A percentile compares a stretch with the other conserved stretches of the same genome.
These are phyloP conservation scores for Loxodonta africana DNA, from an alignment of 2,113 vertebrate species.

Conservation along the genomic window DNA sequence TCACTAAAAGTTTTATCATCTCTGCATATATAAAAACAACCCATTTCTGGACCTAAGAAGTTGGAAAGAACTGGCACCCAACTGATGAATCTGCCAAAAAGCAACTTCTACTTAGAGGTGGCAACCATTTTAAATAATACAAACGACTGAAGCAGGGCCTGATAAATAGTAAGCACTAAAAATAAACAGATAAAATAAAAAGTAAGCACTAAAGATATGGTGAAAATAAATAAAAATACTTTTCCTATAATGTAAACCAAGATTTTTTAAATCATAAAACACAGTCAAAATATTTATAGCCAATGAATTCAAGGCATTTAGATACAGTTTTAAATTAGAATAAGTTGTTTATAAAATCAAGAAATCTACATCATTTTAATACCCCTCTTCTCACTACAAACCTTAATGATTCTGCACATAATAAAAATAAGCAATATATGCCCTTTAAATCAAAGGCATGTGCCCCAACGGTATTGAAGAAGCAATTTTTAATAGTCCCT, in stretches of 20 bases:
- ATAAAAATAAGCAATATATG: constrained; percentile 3
- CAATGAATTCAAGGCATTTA: not conserved
- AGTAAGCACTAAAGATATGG: not conserved
- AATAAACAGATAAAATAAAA: not conserved
- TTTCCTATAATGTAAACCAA: not conserved
- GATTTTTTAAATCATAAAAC: not conserved
- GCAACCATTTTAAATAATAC: not conserved
- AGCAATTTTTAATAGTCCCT: not conserved
- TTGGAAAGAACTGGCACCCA: not conserved
- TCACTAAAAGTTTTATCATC: not conserved
- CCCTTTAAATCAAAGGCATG: not conserved
- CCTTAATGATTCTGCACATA: not conserved
- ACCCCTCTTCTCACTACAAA: not conserved
- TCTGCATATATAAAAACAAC: not conserved
- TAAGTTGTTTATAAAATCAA: not conserved
- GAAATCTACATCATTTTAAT: not conserved
- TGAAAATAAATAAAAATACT: not conserved
- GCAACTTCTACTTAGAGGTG: not conserved
- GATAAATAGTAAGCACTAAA: not conserved
- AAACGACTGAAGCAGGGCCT: not conserved
- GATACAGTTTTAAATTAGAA: not conserved
- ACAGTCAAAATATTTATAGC: not conserved
- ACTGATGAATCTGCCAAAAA: not conserved
- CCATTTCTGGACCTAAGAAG: not conserved
- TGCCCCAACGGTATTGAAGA: not conserved